Evolutionary conservation across 64 coral and sea anemone species (phyloP).

Genomic region (Cladopsammia gracilis): DNA sequence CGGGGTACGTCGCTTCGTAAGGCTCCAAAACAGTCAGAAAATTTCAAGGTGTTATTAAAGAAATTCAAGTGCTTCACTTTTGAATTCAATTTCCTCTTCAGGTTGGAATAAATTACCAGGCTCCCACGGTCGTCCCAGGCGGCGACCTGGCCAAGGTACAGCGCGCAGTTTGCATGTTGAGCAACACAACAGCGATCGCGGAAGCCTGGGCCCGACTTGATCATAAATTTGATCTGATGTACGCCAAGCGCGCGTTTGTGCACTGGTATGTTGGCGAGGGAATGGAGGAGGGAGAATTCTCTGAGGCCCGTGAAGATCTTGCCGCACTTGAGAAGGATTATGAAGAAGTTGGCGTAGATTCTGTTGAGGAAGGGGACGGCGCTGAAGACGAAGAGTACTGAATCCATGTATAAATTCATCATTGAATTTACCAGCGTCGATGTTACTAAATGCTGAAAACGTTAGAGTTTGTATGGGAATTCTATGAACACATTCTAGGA

Average conservation of each 20-base stretch:
- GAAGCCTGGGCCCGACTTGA: conserved; percentile 67
- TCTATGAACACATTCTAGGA: not conserved
- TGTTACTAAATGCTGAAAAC: not conserved
- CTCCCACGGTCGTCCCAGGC: conserved; percentile 74
- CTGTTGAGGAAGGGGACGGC: conserved; percentile 1
- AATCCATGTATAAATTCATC: not conserved
- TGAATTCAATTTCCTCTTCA: not conserved
- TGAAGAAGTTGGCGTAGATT: conserved; percentile 52
- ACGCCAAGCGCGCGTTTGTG: conserved; percentile 69
- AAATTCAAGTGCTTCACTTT: too few relatives aligned
- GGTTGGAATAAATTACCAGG: conserved; percentile 72
- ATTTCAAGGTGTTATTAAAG: too few relatives aligned
- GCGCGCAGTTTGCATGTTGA: conserved; percentile 68
- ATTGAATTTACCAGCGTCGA: not conserved
- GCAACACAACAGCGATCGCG: conserved; percentile 70
- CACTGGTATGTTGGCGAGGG: conserved; percentile 77
- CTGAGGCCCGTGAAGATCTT: conserved; percentile 65
- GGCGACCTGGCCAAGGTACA: conserved; percentile 76
- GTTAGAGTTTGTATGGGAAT: not conserved
- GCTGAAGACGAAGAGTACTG: conserved; percentile 45
- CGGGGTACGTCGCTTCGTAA: too few relatives aligned
- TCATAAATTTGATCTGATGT: conserved; percentile 81
- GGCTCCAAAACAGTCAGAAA: too few relatives aligned
- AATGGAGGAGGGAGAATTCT: conserved; percentile 77
- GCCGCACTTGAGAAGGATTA: conserved; percentile 65